Evolutionary conservation across 2,797 vertebrate species (phyloP).

Genomic region (Falco naumanni): DNA sequence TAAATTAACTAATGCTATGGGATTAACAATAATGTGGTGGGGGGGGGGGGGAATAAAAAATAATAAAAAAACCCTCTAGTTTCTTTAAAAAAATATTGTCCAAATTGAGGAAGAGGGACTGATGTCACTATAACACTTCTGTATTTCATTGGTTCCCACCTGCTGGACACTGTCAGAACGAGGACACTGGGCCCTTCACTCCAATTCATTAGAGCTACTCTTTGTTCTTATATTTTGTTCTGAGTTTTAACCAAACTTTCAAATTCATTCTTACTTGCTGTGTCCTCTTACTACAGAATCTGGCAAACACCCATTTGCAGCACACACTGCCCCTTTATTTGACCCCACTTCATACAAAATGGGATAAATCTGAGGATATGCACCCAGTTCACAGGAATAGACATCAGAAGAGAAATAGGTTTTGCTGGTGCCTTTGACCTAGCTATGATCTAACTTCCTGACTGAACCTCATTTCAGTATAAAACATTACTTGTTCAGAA

Average conservation of each 20-base stretch:
- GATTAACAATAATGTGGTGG: neutral
- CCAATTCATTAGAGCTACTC: neutral
- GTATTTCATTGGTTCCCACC: neutral
- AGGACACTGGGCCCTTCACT: neutral
- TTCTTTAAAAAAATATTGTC: neutral
- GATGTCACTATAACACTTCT: neutral
- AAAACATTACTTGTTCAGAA: neutral
- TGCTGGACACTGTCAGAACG: neutral
- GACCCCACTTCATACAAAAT: neutral
- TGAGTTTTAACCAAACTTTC: neutral
- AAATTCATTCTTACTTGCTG: neutral
- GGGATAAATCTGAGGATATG: neutral
- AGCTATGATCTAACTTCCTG: neutral
- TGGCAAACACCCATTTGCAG: neutral
- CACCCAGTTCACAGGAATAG: neutral
- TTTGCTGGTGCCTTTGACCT: neutral
- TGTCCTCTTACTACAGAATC: neutral
- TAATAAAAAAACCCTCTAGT: accelerated
- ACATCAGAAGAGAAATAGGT: neutral
- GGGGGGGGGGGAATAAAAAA: too few relatives aligned
- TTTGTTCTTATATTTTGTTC: neutral
- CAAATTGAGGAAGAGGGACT: neutral
- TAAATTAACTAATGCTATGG: neutral
- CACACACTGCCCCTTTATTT: neutral
- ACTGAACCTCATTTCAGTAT: neutral